Percentiles rank a stretch among this genome's conserved stretches.
Conservation (phyloP, 2,888 invertebrate genomes). For the Noctuana brunneofusca region DNA sequence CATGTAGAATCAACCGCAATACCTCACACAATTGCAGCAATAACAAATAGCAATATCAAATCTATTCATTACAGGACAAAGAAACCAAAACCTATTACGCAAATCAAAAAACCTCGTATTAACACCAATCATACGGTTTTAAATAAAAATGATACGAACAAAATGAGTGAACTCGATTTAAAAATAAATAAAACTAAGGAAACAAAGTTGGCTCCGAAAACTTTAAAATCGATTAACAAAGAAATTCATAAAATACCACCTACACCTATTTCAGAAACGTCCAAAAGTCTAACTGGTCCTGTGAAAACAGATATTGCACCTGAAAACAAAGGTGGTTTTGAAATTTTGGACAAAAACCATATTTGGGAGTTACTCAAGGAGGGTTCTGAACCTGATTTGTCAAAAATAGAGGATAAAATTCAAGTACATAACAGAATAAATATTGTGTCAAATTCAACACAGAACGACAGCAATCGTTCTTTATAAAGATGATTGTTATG, state of each 20-base stretch:
- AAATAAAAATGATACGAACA: conserved; percentile 45
- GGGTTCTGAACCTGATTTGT: conserved; percentile 62
- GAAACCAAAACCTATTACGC: conserved; percentile 67
- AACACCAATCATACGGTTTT: conserved; percentile 46
- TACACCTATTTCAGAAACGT: conserved; percentile 77
- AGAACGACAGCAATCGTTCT: conserved; percentile 62
- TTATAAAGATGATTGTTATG: conserved; percentile 76
- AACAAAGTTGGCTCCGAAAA: conserved; percentile 59
- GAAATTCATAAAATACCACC: conserved; percentile 78
- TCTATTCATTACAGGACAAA: conserved; percentile 71
- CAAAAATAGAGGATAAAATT: conserved; percentile 68
- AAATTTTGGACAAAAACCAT: conserved; percentile 83
- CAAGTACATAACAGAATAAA: conserved; percentile 63
- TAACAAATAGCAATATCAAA: conserved; percentile 72
- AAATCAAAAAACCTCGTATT: conserved; percentile 65
- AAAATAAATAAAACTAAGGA: conserved; percentile 60
- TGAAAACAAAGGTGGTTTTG: conserved; percentile 79
- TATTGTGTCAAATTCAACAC: conserved; percentile 59
- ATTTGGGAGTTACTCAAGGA: conserved; percentile 85
- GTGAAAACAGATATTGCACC: conserved; percentile 69
- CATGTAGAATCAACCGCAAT: conserved; percentile 44
- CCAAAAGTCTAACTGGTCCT: conserved; percentile 59
- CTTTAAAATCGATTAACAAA: conserved; percentile 76
- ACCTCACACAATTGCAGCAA: conserved; percentile 66
- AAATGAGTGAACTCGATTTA: conserved; percentile 41